phyloP scores from a whole-genome alignment of 2,888 invertebrate genomes.

The Dicyrtoma fusca region DNA sequence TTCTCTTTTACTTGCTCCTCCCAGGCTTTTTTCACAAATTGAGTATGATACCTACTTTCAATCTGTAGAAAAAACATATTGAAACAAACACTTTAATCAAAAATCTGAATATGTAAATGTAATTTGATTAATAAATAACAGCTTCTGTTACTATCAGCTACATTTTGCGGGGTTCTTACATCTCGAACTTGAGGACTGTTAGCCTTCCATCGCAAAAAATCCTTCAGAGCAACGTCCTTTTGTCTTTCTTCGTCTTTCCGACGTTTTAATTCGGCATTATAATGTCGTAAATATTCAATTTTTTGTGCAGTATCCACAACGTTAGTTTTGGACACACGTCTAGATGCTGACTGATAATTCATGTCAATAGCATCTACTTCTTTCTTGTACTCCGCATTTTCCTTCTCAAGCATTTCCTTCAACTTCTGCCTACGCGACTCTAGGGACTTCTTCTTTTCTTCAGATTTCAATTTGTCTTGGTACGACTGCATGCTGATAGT shows the following conservation, averaged over 20 bases:
- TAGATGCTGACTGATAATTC: conserved; percentile 19
- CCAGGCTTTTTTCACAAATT: conserved; percentile 34
- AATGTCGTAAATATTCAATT: conserved; percentile 24
- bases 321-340: conserved; percentile 8
- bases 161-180: conserved; percentile 9
- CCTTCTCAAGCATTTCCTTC: conserved; percentile 19
- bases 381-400: conserved; percentile 11
- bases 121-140: not conserved
- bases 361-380: conserved; percentile 30
- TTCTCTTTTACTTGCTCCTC: conserved; percentile 35
- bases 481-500: conserved; percentile 13
- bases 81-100: not conserved
- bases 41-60: conserved; percentile 29
- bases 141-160: not conserved
- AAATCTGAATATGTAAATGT: not conserved
- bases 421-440: conserved; percentile 23
- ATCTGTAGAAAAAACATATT: conserved; percentile 16
- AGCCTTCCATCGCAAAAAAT: conserved; percentile 31
- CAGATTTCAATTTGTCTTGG: conserved; percentile 3
- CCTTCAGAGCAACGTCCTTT: conserved; percentile 34
- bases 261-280: conserved; percentile 12
- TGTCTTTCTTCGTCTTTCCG: conserved; percentile 33
- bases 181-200: conserved; percentile 32
- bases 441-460: not conserved
- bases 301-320: conserved; percentile 12